Base-by-base conservation (phyloP, 2,888 invertebrate species). In the Hyalella azteca region DNA sequence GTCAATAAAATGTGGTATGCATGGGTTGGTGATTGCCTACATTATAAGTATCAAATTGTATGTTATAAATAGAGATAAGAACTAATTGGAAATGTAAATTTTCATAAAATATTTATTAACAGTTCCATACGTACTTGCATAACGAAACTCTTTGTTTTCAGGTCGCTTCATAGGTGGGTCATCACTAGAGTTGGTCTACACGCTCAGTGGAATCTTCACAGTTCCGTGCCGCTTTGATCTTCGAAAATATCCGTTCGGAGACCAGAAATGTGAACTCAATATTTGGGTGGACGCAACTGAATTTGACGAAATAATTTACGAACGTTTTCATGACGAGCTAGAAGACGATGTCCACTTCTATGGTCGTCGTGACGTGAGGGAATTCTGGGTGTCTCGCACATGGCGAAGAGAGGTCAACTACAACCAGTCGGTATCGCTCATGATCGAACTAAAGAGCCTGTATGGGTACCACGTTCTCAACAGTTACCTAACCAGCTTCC, bases 391-490 rank as follows among this genome's bases (percentile, higher is more conserved):
- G 4, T 32, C 36, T n/a, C 66, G 66, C 19, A 29, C 29, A 7
- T 54, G 54, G 54, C 22, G 54, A 26, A 54, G 29, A 26, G 54
- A 54, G 29, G 26, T 54, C 11, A 29, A 19, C 22, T 26, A 26
- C 26, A 54, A 54, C 13, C 22, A 22, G 22, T 54, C 54, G 7
- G 54, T 54, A 1, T 26, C 66, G 11, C 15, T 66, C 13, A 29
- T 66, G 26, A 36, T 66, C 36, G 32, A 32, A 9, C 13, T 66
- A 29, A 22, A 54, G 54, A 54, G 54, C 11, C 26, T 54, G 26
- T 54, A 54, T 13, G 54, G 54, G 11, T 54, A 54, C 54, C 54
- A 54, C 29, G 54, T 54, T 26, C 54, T 54, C 54, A 54, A 54
- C 54, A 54, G 54, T 13, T 54, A 54, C 29, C 54, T 66, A 19